These are phyloP conservation scores for Smutsia temminckii DNA, from an alignment of 2,797 vertebrate genomes.

Conservation along the genomic window DNA sequence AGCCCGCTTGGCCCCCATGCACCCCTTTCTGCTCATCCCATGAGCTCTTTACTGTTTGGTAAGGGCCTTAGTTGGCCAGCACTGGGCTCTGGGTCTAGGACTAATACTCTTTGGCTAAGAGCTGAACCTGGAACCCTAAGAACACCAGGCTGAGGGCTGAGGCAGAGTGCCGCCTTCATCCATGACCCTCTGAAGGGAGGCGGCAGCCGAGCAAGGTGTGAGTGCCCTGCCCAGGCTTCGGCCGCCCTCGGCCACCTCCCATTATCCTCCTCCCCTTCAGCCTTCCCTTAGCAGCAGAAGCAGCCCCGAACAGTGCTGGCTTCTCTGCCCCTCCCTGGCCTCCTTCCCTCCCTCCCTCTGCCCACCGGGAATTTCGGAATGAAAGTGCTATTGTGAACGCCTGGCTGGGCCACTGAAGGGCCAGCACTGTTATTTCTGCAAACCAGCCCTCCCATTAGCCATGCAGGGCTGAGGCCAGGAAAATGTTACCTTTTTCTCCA, in stretches of 20 bases:
- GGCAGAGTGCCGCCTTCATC: background rate
- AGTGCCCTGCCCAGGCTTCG: background rate
- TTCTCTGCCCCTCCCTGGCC: slow-evolving; percentile 60
- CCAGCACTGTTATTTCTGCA: slow-evolving; percentile 89
- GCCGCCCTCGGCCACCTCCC: background rate
- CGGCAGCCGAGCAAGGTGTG: background rate
- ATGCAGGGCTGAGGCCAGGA: slow-evolving; percentile 88
- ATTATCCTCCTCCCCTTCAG: background rate
- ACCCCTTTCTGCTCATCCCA: background rate
- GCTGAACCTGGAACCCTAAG: background rate
- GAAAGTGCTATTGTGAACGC: slow-evolving; percentile 78
- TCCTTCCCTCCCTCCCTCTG: slow-evolving; percentile 57
- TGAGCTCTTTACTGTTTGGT: background rate
- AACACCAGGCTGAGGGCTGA: background rate
- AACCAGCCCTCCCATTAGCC: slow-evolving; percentile 86
- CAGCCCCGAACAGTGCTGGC: slow-evolving; percentile 35
- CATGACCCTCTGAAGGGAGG: background rate
- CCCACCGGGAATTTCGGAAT: slow-evolving; percentile 77
- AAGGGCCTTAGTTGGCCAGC: background rate
- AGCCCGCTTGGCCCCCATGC: background rate
- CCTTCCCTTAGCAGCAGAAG: background rate
- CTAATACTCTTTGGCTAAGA: background rate
- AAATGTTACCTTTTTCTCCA: slow-evolving; percentile 89
- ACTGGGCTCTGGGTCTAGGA: background rate
- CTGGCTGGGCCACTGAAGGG: slow-evolving; percentile 82